Evolutionary conservation across 2,888 invertebrate species (phyloP), one percentile per base, ranked within the genome.

Genomic region (Toxonevra muliebris): DNA sequence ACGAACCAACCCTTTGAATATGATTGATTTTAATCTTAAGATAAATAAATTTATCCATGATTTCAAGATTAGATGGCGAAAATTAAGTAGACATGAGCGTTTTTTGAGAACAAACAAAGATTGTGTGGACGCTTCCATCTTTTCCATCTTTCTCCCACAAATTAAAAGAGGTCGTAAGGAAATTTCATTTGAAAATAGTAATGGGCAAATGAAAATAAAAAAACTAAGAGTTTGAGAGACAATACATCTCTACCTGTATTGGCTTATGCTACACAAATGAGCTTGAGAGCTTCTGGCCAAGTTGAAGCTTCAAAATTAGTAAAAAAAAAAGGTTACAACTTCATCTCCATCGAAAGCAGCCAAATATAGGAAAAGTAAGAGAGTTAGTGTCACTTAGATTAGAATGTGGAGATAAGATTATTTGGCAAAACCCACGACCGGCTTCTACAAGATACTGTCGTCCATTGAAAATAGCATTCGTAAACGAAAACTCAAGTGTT

Each of bases 61-160:
- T n/a, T n/a, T n/a, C n/a, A n/a, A n/a, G n/a, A n/a, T n/a, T n/a
- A n/a, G n/a, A n/a, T n/a, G n/a, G n/a, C n/a, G n/a, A n/a, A 30
- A 30, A 30, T 7, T 2, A 30, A 30, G 30, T 30, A 30, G 30
- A 30, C 30, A 48, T 15, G 48, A 48, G 48, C 48, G 15, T 8
- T 48, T 48, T 48, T 48, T 48, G 13, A 48, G 48, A 48, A 48
- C 48, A 48, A 48, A 48, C 8, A 48, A 48, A 48, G 48, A 48
- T 48, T 48, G 48, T 2, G 2, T 48, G 48, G 48, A 48, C 48
- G 48, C 8, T 48, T 48, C 48, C 48, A 48, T 48, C 12, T 48
- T 8, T 48, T 48, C 8, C 8, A 15, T 48, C 8, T 48, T 15
- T 7, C 30, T 30, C 7, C 30, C 30, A 7, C 30, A 30, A 30